A percentile compares a stretch with the other conserved stretches of the same genome.
Evolutionary conservation across 2,113 vertebrate genomes (phyloP).

Genomic region (Saguinus midas): DNA sequence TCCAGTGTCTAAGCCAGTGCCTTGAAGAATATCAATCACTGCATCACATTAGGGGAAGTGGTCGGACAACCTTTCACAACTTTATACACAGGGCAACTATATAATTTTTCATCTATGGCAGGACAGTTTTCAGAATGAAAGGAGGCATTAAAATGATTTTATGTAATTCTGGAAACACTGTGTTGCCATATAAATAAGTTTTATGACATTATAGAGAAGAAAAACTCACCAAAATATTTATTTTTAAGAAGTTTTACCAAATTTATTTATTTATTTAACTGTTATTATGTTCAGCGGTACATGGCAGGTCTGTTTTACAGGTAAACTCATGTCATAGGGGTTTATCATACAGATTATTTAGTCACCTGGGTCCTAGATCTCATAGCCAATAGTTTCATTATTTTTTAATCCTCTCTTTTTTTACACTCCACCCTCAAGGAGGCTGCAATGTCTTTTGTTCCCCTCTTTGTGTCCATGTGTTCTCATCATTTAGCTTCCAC

Average conservation of each 20-base stretch:
- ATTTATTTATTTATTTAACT: too few relatives aligned
- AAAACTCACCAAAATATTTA: neutral
- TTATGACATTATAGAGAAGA: neutral
- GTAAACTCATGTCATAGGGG: too few relatives aligned
- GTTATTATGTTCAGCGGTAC: too few relatives aligned
- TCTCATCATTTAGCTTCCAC: too few relatives aligned
- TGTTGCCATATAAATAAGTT: neutral
- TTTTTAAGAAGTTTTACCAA: neutral
- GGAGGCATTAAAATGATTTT: neutral
- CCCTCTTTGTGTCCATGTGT: too few relatives aligned
- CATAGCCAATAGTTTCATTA: too few relatives aligned
- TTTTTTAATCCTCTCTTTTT: too few relatives aligned
- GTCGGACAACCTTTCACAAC: neutral
- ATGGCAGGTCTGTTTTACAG: too few relatives aligned
- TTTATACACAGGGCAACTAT: neutral
- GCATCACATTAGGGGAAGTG: neutral
- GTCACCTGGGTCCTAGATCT: too few relatives aligned
- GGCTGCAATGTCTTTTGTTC: too few relatives aligned
- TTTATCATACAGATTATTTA: too few relatives aligned
- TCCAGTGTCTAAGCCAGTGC: neutral
- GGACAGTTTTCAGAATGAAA: neutral
- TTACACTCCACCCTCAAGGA: too few relatives aligned
- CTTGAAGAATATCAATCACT: neutral
- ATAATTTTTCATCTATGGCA: neutral
- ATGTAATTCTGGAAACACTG: neutral